phyloP scores from a whole-genome alignment of 2,113 vertebrate genomes.

The Hemichromis elongatus region DNA sequence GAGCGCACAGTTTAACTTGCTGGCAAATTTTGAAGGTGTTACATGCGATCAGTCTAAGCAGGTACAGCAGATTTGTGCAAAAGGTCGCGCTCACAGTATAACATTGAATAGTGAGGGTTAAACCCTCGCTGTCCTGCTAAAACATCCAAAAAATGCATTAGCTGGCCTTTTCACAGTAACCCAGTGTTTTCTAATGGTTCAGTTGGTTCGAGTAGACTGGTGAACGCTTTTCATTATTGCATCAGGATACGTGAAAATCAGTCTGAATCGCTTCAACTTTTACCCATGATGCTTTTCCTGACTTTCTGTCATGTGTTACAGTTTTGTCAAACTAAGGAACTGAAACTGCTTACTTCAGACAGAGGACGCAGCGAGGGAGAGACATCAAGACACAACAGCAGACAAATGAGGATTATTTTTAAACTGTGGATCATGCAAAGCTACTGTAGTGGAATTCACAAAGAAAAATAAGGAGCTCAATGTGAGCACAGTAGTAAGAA shows the following conservation, averaged over 20 bases:
- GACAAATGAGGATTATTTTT: background rate
- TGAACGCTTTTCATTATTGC: background rate
- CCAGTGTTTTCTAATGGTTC: background rate
- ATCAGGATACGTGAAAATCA: background rate
- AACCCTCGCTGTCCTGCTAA: rapidly evolving
- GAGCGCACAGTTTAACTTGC: background rate
- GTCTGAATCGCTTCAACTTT: background rate
- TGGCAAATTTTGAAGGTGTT: background rate
- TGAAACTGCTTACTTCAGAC: background rate
- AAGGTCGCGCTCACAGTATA: rapidly evolving
- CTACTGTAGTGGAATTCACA: rapidly evolving
- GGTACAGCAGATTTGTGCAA: background rate
- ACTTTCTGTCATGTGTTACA: background rate
- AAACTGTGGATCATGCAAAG: background rate
- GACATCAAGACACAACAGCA: background rate
- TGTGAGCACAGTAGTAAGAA: background rate
- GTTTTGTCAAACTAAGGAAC: background rate
- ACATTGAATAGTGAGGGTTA: background rate
- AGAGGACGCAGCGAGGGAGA: background rate
- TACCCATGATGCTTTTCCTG: background rate
- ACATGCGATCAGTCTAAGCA: background rate
- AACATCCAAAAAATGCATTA: background rate
- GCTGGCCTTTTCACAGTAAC: background rate
- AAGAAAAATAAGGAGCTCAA: background rate
- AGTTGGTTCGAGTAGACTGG: background rate